Conservation (phyloP, 2,113 vertebrate genomes). For the Felis chaus region DNA sequence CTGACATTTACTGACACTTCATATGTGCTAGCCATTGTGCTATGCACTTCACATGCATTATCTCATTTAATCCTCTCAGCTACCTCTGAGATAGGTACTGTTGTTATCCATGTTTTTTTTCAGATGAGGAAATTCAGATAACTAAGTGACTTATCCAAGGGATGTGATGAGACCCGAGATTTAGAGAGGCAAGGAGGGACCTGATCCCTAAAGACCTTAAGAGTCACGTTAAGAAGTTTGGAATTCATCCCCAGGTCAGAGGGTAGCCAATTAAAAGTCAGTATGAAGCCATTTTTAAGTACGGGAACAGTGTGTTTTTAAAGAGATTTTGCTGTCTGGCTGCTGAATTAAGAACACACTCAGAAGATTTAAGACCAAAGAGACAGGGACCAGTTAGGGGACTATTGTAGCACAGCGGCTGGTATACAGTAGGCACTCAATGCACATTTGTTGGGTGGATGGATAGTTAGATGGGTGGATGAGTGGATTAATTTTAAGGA, state of each 20-base stretch:
- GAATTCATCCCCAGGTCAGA: slow-evolving; percentile 1
- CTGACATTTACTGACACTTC: slow-evolving; percentile 22
- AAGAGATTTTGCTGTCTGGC: not conserved
- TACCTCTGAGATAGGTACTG: not conserved
- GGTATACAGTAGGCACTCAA: not conserved
- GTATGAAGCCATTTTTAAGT: not conserved
- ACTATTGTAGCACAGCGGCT: not conserved
- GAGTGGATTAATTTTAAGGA: not conserved
- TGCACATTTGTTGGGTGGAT: not conserved
- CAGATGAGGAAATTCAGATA: not conserved
- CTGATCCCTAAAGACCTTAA: slow-evolving; percentile 19
- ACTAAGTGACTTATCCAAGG: slow-evolving; percentile 16
- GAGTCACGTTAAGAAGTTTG: slow-evolving; percentile 30
- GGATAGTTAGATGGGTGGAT: not conserved
- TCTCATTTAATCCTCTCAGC: slow-evolving; percentile 47
- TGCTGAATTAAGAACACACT: slow-evolving; percentile 5
- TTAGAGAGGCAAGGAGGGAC: not conserved
- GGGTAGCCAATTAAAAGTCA: slow-evolving; percentile 20
- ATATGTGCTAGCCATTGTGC: not conserved
- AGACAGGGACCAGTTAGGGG: not conserved
- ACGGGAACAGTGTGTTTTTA: not conserved
- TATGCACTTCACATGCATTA: slow-evolving; percentile 2
- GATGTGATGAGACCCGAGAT: not conserved
- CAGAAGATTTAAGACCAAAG: not conserved
- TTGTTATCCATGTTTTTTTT: slow-evolving; percentile 25